Percentiles rank a stretch among this genome's conserved stretches.
Conservation (phyloP, 1,140 invertebrate species). For the Pectinophora gossypiella region DNA sequence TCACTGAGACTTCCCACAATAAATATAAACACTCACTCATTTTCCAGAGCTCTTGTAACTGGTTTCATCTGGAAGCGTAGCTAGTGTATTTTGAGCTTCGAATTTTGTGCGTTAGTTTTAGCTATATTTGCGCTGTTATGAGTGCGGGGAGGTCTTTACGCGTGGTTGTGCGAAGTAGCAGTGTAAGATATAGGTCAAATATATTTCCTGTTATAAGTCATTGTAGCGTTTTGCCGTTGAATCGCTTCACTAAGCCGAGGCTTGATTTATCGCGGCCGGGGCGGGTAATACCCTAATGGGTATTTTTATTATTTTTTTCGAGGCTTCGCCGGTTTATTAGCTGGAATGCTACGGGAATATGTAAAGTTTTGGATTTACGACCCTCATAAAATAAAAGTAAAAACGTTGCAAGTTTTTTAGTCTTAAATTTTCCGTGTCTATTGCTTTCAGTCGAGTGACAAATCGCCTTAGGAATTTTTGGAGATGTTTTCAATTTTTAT, state of each 20-base stretch:
- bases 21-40: slow-evolving; percentile 3
- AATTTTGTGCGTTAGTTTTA: not conserved
- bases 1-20: not conserved
- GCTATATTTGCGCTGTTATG: not conserved
- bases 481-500: too few species aligned
- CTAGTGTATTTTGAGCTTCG: slow-evolving; percentile 17
- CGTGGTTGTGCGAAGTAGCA: not conserved
- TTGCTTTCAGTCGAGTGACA: too few species aligned
- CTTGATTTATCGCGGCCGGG: slow-evolving; percentile 37
- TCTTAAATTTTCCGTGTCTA: too few species aligned
- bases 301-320: slow-evolving; percentile 2
- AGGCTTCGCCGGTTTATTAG: too few species aligned
- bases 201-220: slow-evolving; percentile 67
- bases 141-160: not conserved
- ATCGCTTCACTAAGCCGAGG: slow-evolving; percentile 47
- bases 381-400: too few species aligned
- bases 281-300: not conserved
- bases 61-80: slow-evolving; percentile 25
- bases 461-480: too few species aligned
- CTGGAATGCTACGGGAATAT: too few species aligned
- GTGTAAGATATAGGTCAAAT: slow-evolving; percentile 40
- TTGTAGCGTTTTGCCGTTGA: slow-evolving; percentile 45
- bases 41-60: slow-evolving; percentile 19
- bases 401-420: too few species aligned
- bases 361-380: too few species aligned